phyloP scores from a whole-genome alignment of 2,797 vertebrate genomes.

The Cyprinella venusta region DNA sequence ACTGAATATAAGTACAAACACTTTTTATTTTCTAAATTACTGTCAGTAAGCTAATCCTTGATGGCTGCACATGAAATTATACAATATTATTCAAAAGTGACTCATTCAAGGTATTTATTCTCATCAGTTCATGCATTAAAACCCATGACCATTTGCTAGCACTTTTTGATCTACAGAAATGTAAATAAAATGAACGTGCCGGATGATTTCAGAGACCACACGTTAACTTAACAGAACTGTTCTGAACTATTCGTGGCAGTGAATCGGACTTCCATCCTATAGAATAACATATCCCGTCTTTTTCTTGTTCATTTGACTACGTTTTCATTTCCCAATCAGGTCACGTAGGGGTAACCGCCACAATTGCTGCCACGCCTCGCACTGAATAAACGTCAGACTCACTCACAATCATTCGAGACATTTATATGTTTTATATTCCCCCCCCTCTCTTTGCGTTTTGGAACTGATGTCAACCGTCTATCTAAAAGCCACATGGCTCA shows the following conservation, averaged over 20 bases:
- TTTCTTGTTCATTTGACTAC: neutral
- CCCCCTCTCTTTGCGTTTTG: slow-evolving; percentile 40
- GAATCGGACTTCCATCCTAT: neutral
- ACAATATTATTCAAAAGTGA: too few relatives aligned
- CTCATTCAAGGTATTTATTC: neutral
- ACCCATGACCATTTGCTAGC: neutral
- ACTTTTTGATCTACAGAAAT: neutral
- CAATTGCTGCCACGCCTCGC: slow-evolving; percentile 36
- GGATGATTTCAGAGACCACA: neutral
- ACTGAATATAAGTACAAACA: neutral
- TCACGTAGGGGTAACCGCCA: slow-evolving; percentile 20
- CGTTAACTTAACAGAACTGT: neutral
- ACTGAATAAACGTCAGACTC: slow-evolving; percentile 32
- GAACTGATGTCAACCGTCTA: slow-evolving; percentile 30
- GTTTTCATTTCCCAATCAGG: neutral
- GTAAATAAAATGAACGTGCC: too few relatives aligned
- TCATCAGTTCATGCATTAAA: neutral
- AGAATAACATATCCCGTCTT: neutral
- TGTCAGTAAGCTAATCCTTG: neutral
- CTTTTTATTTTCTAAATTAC: neutral
- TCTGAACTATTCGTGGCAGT: neutral
- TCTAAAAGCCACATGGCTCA: slow-evolving; percentile 53
- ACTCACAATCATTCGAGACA: slow-evolving; percentile 26
- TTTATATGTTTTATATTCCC: slow-evolving; percentile 15
- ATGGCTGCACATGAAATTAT: neutral